These are phyloP conservation scores for Cataglyphis livida DNA, from an alignment of 2,888 invertebrate species.

Conservation along the genomic window DNA sequence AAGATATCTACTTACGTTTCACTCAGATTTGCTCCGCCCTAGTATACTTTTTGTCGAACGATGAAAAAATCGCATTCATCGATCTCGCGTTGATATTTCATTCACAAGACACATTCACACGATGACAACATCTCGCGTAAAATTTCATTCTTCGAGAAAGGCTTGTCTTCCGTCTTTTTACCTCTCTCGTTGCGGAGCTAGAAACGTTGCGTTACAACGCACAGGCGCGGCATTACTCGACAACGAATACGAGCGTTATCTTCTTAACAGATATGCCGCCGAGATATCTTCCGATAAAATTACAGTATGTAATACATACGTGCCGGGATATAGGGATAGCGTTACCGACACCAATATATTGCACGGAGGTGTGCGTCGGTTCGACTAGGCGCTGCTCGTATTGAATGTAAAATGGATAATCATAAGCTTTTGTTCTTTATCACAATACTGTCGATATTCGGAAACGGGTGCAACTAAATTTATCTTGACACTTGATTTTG, in stretches of 20 bases:
- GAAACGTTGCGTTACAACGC: constrained; percentile 37
- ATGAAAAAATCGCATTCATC: not conserved
- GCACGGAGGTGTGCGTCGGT: not conserved
- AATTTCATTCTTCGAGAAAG: not conserved
- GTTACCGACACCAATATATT: constrained; percentile 32
- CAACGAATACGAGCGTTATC: constrained; percentile 78
- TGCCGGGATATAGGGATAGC: constrained; percentile 52
- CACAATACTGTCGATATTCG: not conserved
- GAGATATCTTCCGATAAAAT: constrained; percentile 81
- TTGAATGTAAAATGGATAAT: not conserved
- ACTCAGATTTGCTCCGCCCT: not conserved
- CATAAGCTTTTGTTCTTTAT: not conserved
- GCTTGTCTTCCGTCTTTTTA: not conserved
- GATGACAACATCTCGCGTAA: not conserved
- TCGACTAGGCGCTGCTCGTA: not conserved
- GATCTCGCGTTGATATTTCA: constrained; percentile 19
- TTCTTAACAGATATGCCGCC: constrained; percentile 77
- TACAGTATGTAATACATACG: constrained; percentile 60
- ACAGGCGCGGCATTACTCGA: constrained; percentile 77
- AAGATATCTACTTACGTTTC: constrained; percentile 24
- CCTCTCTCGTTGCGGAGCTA: constrained; percentile 8
- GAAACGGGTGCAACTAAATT: not conserved
- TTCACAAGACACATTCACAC: constrained; percentile 31
- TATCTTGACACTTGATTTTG: not conserved
- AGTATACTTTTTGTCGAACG: not conserved